These are phyloP conservation scores for Coendou prehensilis DNA, from an alignment of 2,797 vertebrate genomes.

Conservation along the genomic window DNA sequence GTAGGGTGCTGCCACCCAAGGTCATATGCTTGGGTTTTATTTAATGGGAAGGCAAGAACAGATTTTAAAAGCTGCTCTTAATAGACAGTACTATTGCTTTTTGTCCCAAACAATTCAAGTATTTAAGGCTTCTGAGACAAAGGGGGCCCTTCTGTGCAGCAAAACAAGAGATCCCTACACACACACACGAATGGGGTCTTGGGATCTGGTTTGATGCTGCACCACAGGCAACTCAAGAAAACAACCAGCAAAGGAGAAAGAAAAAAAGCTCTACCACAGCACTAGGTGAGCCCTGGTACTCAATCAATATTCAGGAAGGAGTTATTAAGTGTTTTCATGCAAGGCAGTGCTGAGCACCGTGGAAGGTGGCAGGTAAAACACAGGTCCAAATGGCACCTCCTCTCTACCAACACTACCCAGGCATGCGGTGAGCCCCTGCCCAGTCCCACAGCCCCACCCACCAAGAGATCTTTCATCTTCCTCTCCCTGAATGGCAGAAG, in stretches of 20 bases:
- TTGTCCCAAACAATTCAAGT: constrained; percentile 2
- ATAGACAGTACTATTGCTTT: not conserved
- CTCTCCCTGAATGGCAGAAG: not conserved
- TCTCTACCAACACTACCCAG: not conserved
- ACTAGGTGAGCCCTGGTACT: fast-evolving
- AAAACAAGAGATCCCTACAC: not conserved
- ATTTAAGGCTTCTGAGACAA: constrained; percentile 10
- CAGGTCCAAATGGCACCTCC: not conserved
- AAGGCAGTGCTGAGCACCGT: not conserved
- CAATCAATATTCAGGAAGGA: fast-evolving
- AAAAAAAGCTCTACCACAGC: not conserved
- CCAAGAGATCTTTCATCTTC: not conserved
- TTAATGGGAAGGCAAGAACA: not conserved
- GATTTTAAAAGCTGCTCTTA: constrained; percentile 21
- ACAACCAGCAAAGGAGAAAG: too few species aligned
- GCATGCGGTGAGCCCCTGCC: not conserved
- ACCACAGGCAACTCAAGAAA: not conserved
- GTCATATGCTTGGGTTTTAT: not conserved
- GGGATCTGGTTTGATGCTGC: not conserved
- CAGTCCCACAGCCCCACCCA: not conserved
- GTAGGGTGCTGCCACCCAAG: not conserved
- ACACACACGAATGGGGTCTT: not conserved
- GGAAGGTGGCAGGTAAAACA: not conserved
- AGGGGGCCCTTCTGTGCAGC: not conserved
- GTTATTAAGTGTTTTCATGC: fast-evolving